These are phyloP conservation scores for Myotis vivesi DNA, from an alignment of 2,797 vertebrate species.

Conservation along the genomic window DNA sequence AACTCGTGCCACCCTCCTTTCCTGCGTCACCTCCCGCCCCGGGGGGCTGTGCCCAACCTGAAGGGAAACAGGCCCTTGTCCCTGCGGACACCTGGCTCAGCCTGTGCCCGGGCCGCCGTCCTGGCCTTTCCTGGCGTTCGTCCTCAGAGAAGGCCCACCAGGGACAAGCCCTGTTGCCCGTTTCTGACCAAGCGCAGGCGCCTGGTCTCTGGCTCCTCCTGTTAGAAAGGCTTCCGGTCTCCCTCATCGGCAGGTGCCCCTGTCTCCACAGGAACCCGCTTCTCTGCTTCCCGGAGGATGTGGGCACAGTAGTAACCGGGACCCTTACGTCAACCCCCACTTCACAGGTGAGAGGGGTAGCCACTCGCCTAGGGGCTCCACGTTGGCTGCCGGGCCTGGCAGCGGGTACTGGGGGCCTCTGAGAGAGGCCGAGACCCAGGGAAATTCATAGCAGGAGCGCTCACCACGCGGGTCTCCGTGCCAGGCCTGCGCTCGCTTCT, in stretches of 20 bases:
- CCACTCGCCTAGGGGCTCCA: rapidly evolving
- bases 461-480: rapidly evolving
- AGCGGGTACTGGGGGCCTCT: too few relatives aligned
- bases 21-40: neutral
- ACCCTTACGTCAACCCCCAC: neutral
- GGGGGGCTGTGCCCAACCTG: rapidly evolving
- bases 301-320: neutral
- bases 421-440: too few relatives aligned
- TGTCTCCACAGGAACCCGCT: neutral
- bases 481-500: neutral
- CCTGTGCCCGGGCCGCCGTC: rapidly evolving
- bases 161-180: neutral
- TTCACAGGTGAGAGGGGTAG: rapidly evolving
- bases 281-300: neutral
- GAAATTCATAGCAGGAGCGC: too few relatives aligned
- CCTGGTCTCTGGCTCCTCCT: neutral
- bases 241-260: too few relatives aligned
- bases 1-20: rapidly evolving
- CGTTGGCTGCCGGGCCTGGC: too few relatives aligned
- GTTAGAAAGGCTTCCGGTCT: neutral
- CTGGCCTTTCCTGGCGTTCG: neutral
- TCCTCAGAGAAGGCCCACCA: neutral
- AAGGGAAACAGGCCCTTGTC: neutral
- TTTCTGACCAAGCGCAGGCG: neutral
- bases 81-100: rapidly evolving